phyloP scores from a whole-genome alignment of 1,140 invertebrate species.

The Cephus cinctus region DNA sequence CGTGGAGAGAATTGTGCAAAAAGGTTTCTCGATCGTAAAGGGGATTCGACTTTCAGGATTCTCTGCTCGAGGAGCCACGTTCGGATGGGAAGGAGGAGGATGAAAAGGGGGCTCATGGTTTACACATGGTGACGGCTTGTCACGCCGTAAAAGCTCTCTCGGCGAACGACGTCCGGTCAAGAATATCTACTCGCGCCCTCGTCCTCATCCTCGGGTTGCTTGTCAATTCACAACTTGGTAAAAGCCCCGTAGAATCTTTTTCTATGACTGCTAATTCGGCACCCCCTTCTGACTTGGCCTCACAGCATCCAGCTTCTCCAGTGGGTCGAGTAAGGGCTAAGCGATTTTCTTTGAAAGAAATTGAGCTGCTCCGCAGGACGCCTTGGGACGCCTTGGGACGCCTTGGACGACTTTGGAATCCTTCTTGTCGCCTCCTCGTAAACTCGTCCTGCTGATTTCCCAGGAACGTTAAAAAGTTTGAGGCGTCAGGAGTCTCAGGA shows the following conservation, averaged over 20 bases:
- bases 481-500: too few species aligned
- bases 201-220: constrained; percentile 12
- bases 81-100: constrained; percentile 12
- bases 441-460: too few species aligned
- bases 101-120: constrained; percentile 45
- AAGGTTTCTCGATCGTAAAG: constrained; percentile 32
- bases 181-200: constrained; percentile 35
- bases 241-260: constrained; percentile 14
- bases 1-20: too few species aligned
- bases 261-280: neutral
- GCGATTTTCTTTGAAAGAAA: constrained; percentile 3
- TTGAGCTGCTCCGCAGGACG: too few species aligned
- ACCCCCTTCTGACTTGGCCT: too few species aligned
- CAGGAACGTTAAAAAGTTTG: too few species aligned
- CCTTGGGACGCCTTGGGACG: too few species aligned
- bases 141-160: constrained; percentile 41
- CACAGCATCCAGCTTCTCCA: neutral
- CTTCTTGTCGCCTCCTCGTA: too few species aligned
- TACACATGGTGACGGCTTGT: constrained; percentile 26
- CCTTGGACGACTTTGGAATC: too few species aligned
- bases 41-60: constrained; percentile 37
- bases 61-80: constrained; percentile 16
- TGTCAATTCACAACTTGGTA: constrained; percentile 34
- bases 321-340: neutral
- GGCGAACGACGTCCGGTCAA: constrained; percentile 33